Evolutionary conservation across 1,140 invertebrate genomes (phyloP).

Genomic region (Proctacanthus coquilletti): DNA sequence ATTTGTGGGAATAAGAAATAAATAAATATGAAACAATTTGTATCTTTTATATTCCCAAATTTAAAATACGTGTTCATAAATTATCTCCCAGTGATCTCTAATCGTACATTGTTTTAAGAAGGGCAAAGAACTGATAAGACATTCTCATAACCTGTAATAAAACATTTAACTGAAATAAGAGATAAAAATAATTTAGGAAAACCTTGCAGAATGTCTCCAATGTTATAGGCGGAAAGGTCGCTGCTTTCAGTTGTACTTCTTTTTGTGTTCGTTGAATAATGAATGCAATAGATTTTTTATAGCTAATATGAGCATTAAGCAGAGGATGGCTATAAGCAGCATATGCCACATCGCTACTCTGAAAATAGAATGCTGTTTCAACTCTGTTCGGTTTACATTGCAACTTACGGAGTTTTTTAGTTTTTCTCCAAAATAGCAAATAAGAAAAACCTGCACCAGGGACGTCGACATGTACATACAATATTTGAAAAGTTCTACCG

Average conservation of each 20-base stretch:
- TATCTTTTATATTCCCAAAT: too few relatives aligned
- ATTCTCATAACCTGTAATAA: constrained; percentile 16
- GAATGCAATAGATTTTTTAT: constrained; percentile 12
- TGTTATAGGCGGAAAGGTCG: constrained; percentile 15
- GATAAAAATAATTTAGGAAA: not conserved
- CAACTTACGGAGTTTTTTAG: constrained; percentile 15
- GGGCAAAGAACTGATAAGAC: constrained; percentile 21
- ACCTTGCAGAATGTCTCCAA: constrained; percentile 23
- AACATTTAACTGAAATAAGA: accelerated
- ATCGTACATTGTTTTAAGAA: constrained; percentile 19
- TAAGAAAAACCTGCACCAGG: constrained; percentile 15
- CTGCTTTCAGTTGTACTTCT: constrained; percentile 15
- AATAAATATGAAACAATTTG: too few relatives aligned
- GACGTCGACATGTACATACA: constrained; percentile 15
- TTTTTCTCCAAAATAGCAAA: constrained; percentile 18
- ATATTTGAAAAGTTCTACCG: constrained; percentile 15
- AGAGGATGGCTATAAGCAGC: constrained; percentile 21
- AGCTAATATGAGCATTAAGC: constrained; percentile 16
- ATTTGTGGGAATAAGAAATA: too few relatives aligned
- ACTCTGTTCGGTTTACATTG: too few relatives aligned
- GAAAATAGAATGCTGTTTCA: too few relatives aligned
- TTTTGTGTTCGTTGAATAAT: constrained; percentile 18
- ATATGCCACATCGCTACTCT: constrained; percentile 15
- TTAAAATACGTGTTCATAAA: too few relatives aligned
- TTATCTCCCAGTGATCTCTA: too few relatives aligned